A percentile compares a stretch with the other conserved stretches of the same genome.
Conservation (phyloP, 2,797 vertebrate species). For the Peromyscus nudipes region DNA sequence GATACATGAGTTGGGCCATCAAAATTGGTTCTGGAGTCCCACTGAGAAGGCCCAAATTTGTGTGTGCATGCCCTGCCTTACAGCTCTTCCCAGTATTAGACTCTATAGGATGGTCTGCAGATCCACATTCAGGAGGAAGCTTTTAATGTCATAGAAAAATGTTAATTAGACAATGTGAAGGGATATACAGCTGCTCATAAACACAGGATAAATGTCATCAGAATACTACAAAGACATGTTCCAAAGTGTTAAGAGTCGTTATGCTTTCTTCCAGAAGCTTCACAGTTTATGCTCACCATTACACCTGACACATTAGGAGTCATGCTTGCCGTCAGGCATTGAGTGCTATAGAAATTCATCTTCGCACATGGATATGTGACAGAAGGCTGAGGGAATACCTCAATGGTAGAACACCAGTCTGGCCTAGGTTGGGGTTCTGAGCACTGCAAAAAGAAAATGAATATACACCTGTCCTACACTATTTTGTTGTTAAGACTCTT, state of each 20-base stretch:
- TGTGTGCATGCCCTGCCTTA: neutral
- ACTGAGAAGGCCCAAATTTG: neutral
- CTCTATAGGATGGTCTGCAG: neutral
- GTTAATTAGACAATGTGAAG: neutral
- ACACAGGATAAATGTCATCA: neutral
- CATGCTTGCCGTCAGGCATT: neutral
- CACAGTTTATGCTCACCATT: neutral
- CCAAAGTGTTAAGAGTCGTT: neutral
- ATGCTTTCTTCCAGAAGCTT: constrained; percentile 6
- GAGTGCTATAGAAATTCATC: neutral
- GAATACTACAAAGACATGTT: neutral
- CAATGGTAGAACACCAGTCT: neutral
- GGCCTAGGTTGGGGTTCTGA: neutral
- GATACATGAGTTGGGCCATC: neutral
- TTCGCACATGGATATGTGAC: neutral
- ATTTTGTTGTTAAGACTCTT: neutral
- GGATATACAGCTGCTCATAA: neutral
- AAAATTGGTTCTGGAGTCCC: neutral
- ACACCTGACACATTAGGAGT: neutral
- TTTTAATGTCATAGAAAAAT: neutral
- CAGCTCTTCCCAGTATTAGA: neutral
- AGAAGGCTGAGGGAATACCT: neutral
- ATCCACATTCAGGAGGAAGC: neutral
- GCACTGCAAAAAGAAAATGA: neutral
- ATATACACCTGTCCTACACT: neutral